Base-by-base conservation (phyloP, 2,888 invertebrate genomes). In the Ligdia adustata region DNA sequence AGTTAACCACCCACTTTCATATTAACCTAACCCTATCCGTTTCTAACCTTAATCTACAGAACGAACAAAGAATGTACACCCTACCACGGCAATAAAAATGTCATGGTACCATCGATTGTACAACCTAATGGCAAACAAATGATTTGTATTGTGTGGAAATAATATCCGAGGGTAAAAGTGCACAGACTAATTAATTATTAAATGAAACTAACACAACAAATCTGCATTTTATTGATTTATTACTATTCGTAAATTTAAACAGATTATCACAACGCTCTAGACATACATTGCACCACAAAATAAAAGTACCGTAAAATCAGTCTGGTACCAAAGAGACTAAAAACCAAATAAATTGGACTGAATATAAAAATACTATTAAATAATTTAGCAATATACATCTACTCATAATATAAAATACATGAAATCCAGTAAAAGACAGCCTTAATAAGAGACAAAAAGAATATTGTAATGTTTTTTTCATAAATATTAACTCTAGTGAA, bases 221-320 rank as follows among this genome's bases (percentile, higher is more conserved):
- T 38, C 37, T 46, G 45, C 48, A 51, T 55, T 55, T 55, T 42
- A 37, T 67, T 61, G 62, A 72, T 84, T 82, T 87, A 87, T 57
- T 88, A 86, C 77, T 82, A 80, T 84, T 84, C 84, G 79, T 87
- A 88, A 41, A 86, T 87, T 82, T 83, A 90, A 90, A 89, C 86
- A 82, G 85, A 87, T 89, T 90, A 90, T 90, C 90, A 90, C 90
- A 90, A 90, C 88, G 88, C 87, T 88, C 88, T 89, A 89, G 82
- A 90, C 82, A 85, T 86, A 87, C 87, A 90, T 90, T 90, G 90
- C 90, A 90, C 89, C 89, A 86, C 87, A 84, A 89, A 87, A 88
- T 79, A 86, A 90, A 88, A 82, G 90, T 89, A 90, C 89, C 89
- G 75, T 82, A 78, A 90, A 90, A 90, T 90, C 89, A 89, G 89